Percentiles rank a stretch among this genome's conserved stretches.
phyloP scores from a whole-genome alignment of 2,113 vertebrate species.

The Cebidichthys violaceus region DNA sequence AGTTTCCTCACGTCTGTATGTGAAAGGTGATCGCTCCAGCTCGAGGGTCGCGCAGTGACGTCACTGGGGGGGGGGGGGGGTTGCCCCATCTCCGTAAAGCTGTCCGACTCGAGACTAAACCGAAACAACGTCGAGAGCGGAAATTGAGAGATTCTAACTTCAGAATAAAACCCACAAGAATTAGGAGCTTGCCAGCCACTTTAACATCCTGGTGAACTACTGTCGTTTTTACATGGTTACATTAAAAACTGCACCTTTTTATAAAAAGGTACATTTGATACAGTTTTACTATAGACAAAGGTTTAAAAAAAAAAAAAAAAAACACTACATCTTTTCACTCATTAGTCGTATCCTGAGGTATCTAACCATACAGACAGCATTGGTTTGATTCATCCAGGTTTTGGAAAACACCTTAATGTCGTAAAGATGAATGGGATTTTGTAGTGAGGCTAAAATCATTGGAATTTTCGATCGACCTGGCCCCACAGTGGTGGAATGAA shows the following conservation, averaged over 20 bases:
- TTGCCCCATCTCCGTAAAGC: slow-evolving; percentile 21
- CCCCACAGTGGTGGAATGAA: no score
- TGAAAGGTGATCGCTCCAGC: slow-evolving; percentile 70
- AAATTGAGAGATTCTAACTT: slow-evolving; percentile 2
- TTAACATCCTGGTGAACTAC: no score
- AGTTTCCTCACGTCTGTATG: background rate
- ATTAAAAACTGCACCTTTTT: background rate
- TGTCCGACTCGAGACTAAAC: background rate
- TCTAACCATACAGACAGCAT: background rate
- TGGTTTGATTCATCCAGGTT: no score
- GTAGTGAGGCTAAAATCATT: background rate
- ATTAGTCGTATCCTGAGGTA: background rate
- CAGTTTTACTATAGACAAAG: background rate
- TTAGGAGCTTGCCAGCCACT: fast-evolving
- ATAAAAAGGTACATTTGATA: background rate
- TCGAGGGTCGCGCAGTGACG: slow-evolving; percentile 66
- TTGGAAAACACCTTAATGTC: background rate
- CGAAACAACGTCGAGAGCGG: slow-evolving; percentile 8
- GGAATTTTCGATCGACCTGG: no score
- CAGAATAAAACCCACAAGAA: slow-evolving; percentile 45
- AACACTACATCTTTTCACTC: no score
- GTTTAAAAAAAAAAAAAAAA: no score
- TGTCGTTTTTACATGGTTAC: background rate
- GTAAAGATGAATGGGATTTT: background rate
- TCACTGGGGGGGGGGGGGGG: slow-evolving; percentile 32